A percentile compares a stretch with the other conserved stretches of the same genome.
phyloP scores from a whole-genome alignment of 2,888 invertebrate species.

The Papilio demoleus region DNA sequence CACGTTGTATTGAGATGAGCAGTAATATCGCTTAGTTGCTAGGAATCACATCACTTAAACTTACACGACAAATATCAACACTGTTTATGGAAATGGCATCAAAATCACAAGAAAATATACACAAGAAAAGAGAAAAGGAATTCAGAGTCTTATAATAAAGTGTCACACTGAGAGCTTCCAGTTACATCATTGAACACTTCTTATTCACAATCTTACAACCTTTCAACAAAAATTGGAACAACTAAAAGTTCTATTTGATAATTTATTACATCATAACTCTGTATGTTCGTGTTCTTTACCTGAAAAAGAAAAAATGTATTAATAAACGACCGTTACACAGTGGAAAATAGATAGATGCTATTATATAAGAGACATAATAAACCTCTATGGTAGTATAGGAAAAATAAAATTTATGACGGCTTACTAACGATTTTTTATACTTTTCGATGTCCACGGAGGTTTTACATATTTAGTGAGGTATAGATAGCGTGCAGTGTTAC shows the following conservation, averaged over 20 bases:
- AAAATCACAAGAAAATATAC: constrained; percentile 43
- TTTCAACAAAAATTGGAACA: constrained; percentile 53
- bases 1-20: neutral
- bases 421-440: too few species aligned
- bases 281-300: constrained; percentile 64
- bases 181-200: constrained; percentile 24
- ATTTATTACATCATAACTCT: constrained; percentile 74
- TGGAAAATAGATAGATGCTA: too few species aligned
- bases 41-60: constrained; percentile 59
- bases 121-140: constrained; percentile 17
- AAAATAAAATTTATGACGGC: too few species aligned
- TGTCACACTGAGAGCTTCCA: neutral
- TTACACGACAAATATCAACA: constrained; percentile 44
- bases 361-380: too few species aligned
- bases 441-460: too few species aligned
- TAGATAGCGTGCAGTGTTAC: too few species aligned
- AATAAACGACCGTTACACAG: too few species aligned
- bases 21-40: constrained; percentile 52
- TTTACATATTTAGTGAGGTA: too few species aligned
- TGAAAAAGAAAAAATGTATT: constrained; percentile 55
- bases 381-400: too few species aligned
- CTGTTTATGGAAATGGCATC: constrained; percentile 44
- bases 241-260: constrained; percentile 47
- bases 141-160: constrained; percentile 36
- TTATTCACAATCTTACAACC: constrained; percentile 44